Base-by-base conservation (phyloP, 1,140 invertebrate species). In the Panagrolaimus sp. region DNA sequence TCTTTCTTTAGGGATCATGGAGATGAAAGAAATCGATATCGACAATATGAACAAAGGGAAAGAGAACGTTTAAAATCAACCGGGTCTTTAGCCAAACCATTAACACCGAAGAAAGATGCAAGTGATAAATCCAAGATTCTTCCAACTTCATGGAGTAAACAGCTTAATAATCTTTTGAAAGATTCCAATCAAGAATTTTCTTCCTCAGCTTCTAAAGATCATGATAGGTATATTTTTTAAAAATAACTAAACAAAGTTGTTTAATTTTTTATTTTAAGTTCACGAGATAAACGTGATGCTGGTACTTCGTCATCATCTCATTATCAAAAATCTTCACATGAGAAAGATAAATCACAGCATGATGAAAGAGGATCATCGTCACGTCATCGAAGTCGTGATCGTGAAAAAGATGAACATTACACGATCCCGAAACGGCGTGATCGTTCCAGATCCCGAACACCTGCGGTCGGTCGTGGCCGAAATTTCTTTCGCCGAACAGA, bases 401-500 rank as follows among this genome's bases (percentile, higher is more conserved):
- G 21, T 21, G 52, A 58, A 12, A 21, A 21, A 10, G 52, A 55
- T 21, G 21, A 28, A 0, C 52, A 17, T 21, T 28, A 28, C 28
- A 28, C 12, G 1, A 58, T 58, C 5, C 52, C 52, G 2, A 21
- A 28, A 12, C 52, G 52, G 12, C 52, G 28, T 12, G 21, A 21
- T 4, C 52, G 52, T 58, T 58, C 52, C 17, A 12, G 52, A 3
- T 58, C 52, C 0, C 21, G 21, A 58, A 26, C 52, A 10, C 52
- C 52, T 6, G 52, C 14, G 10, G 52, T 28, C 17, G 52, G 52
- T 17, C 52, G 52, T 24, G 52, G 52, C 4, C 52, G 52, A 58
- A 58, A 58, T 28, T 58, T 58, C 52, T 58, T 58, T 28, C 52
- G 52, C 12, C 52, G 52, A 21, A 58, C 52, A 12, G 52, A 58